Percentiles rank a stretch among this genome's conserved stretches.
Evolutionary conservation across 2,888 invertebrate genomes (phyloP).

Genomic region (Thera obeliscata): DNA sequence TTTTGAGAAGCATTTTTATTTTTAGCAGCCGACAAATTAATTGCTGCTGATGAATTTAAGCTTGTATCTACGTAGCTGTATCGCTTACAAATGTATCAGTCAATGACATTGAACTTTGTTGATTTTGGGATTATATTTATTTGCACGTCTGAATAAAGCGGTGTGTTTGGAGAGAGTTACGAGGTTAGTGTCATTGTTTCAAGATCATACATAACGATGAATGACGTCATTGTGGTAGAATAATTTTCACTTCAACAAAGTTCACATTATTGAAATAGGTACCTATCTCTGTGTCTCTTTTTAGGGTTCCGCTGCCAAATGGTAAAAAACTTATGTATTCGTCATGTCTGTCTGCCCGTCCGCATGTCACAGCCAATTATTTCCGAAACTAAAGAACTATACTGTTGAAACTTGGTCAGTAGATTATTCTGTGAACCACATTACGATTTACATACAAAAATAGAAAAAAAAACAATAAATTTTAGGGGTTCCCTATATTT

Average conservation of each 20-base stretch:
- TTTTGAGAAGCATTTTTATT: constrained; percentile 36
- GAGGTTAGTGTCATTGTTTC: constrained; percentile 50
- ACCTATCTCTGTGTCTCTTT: no score
- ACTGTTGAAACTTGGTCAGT: no score
- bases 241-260: constrained; percentile 5
- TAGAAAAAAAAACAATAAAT: no score
- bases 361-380: no score
- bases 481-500: no score
- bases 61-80: neutral
- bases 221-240: constrained; percentile 40
- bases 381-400: no score
- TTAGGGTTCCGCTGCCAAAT: no score
- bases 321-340: no score
- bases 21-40: constrained; percentile 34
- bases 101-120: constrained; percentile 33
- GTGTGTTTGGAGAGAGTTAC: constrained; percentile 35
- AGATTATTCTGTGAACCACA: no score
- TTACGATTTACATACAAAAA: no score
- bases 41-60: neutral
- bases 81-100: constrained; percentile 14
- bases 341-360: no score
- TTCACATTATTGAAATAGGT: no score
- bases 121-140: constrained; percentile 21
- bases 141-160: constrained; percentile 15
- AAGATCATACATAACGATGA: constrained; percentile 36